These are phyloP conservation scores for Dynastes grantii DNA, from an alignment of 2,888 invertebrate genomes.

Conservation along the genomic window DNA sequence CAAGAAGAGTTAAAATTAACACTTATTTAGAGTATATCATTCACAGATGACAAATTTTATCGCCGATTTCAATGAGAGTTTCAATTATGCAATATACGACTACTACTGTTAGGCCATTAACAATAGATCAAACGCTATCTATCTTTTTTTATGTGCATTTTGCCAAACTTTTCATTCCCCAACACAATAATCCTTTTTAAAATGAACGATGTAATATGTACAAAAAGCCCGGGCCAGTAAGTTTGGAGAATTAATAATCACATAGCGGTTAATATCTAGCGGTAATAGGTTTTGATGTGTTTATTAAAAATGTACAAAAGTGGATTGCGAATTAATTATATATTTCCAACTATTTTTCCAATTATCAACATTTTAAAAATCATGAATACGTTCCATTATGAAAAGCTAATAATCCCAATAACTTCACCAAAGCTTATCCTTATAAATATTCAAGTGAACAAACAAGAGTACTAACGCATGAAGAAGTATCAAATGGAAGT, in stretches of 20 bases:
- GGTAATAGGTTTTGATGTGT: constrained; percentile 7
- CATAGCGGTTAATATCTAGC: neutral
- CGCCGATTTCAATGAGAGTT: neutral
- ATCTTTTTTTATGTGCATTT: no score
- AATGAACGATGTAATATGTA: constrained; percentile 2
- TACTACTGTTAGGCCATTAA: neutral
- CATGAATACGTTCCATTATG: no score
- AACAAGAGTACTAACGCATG: neutral
- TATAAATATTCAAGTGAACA: no score
- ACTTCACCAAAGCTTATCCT: no score
- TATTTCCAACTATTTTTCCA: no score
- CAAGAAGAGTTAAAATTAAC: no score
- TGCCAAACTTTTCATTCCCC: no score
- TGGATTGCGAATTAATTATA: no score
- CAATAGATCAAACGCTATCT: neutral
- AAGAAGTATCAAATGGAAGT: constrained; percentile 21
- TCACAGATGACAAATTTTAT: neutral
- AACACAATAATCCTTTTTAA: constrained; percentile 2
- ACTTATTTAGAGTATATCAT: no score
- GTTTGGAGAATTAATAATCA: neutral
- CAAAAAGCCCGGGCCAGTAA: neutral
- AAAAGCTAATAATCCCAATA: no score
- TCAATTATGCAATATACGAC: constrained; percentile 5
- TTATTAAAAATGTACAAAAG: neutral
- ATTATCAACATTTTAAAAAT: no score